Conservation (phyloP, 1,140 invertebrate genomes). For the Patella vulgata region DNA sequence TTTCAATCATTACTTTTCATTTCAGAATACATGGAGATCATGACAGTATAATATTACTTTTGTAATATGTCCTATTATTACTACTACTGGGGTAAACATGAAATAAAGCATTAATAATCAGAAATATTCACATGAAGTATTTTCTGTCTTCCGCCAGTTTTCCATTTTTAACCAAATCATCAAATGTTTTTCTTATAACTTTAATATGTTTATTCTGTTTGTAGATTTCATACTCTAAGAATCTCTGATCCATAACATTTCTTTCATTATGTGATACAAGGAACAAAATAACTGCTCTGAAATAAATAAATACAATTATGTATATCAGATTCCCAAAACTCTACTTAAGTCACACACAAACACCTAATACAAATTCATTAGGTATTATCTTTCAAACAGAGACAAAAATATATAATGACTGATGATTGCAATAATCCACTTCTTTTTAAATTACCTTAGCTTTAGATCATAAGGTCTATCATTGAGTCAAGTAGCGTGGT, state of each 20-base stretch:
- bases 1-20: no score
- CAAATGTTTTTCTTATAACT: slow-evolving; percentile 35
- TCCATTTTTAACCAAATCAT: slow-evolving; percentile 27
- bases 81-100: no score
- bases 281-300: slow-evolving; percentile 46
- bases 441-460: no score
- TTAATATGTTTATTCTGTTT: slow-evolving; percentile 27
- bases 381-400: no score
- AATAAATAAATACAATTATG: slow-evolving; percentile 13
- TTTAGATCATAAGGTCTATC: no score
- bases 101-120: no score
- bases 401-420: no score
- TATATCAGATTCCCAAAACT: not conserved
- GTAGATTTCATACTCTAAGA: slow-evolving; percentile 40
- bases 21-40: no score
- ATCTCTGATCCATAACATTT: slow-evolving; percentile 47
- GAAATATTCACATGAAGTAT: slow-evolving; percentile 44
- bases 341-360: slow-evolving; percentile 1
- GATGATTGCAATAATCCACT: no score
- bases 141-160: slow-evolving; percentile 26
- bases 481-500: no score
- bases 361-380: not conserved
- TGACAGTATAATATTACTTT: no score
- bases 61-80: no score
- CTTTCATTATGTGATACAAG: slow-evolving; percentile 32